A percentile compares a stretch with the other conserved stretches of the same genome.
Conservation (phyloP, 2,797 vertebrate species). For the Lagodon rhomboides region DNA sequence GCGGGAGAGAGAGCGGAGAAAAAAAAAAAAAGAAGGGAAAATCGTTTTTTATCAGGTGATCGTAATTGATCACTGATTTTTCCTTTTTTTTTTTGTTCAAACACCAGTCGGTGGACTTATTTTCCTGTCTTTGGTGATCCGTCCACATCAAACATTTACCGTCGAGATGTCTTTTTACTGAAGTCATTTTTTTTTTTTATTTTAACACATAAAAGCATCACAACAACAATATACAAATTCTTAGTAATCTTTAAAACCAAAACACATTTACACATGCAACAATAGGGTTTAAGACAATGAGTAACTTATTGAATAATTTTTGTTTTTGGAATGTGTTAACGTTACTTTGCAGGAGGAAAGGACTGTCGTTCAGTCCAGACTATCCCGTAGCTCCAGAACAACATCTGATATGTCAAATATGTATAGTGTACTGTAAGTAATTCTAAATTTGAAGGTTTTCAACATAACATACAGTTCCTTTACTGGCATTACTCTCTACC, state of each 20-base stretch:
- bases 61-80: slow-evolving; percentile 69
- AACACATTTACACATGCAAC: slow-evolving; percentile 97
- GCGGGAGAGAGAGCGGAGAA: slow-evolving; percentile 25
- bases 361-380: slow-evolving; percentile 52
- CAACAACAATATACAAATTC: slow-evolving; percentile 95
- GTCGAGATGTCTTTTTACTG: slow-evolving; percentile 73
- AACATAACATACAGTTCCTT: slow-evolving; percentile 77
- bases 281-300: slow-evolving; percentile 92
- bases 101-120: not conserved
- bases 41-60: slow-evolving; percentile 64
- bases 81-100: not conserved
- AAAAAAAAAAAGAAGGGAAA: slow-evolving; percentile 31
- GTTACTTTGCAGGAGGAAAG: slow-evolving; percentile 64
- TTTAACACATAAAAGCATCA: slow-evolving; percentile 94
- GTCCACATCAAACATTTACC: slow-evolving; percentile 69
- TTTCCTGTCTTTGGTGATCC: slow-evolving; percentile 37
- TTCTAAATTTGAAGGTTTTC: slow-evolving; percentile 72
- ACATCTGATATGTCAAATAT: slow-evolving; percentile 76
- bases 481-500: slow-evolving; percentile 74
- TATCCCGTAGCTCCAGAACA: slow-evolving; percentile 67
- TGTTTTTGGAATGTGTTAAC: slow-evolving; percentile 83
- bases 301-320: slow-evolving; percentile 85
- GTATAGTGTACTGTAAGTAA: slow-evolving; percentile 68
- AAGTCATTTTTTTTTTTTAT: slow-evolving; percentile 88
- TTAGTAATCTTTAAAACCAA: slow-evolving; percentile 91